Evolutionary conservation across 2,113 vertebrate genomes (phyloP).

Genomic region (Ceyx melanurus): DNA sequence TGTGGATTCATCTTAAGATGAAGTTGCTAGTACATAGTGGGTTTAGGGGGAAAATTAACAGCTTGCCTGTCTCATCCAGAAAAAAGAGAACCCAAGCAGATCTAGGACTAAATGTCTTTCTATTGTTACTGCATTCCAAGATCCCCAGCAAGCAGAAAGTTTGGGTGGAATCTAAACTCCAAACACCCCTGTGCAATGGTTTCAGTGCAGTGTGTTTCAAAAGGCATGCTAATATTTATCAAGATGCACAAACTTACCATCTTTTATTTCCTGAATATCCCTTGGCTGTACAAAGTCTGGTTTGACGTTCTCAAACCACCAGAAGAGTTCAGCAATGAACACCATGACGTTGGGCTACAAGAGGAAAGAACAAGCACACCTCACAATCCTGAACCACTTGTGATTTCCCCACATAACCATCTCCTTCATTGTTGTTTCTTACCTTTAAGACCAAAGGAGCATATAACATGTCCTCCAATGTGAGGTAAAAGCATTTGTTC

Average conservation of each 20-base stretch:
- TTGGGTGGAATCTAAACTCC: neutral
- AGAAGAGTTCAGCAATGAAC: constrained; percentile 94
- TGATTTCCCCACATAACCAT: accelerated
- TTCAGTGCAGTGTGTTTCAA: neutral
- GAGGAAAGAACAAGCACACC: neutral
- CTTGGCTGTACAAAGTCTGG: constrained; percentile 94
- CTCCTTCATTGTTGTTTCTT: neutral
- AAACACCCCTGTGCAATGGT: neutral
- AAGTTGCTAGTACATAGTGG: neutral
- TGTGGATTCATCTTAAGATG: too few relatives aligned
- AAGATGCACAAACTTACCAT: constrained; percentile 75
- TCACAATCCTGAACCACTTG: neutral
- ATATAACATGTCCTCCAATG: constrained; percentile 91
- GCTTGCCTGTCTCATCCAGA: neutral
- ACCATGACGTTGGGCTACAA: constrained; percentile 90
- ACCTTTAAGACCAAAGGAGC: constrained; percentile 92
- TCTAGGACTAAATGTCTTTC: neutral
- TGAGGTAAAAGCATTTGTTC: constrained; percentile 90
- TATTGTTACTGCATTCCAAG: neutral
- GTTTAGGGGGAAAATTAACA: neutral
- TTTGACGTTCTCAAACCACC: constrained; percentile 95
- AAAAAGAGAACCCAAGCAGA: neutral
- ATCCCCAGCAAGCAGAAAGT: neutral
- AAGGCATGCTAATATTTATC: neutral
- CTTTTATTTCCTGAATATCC: constrained; percentile 87